Evolutionary conservation across 1,140 invertebrate species (phyloP), one percentile per base, ranked within the genome.

Genomic region (Tenebrio molitor): DNA sequence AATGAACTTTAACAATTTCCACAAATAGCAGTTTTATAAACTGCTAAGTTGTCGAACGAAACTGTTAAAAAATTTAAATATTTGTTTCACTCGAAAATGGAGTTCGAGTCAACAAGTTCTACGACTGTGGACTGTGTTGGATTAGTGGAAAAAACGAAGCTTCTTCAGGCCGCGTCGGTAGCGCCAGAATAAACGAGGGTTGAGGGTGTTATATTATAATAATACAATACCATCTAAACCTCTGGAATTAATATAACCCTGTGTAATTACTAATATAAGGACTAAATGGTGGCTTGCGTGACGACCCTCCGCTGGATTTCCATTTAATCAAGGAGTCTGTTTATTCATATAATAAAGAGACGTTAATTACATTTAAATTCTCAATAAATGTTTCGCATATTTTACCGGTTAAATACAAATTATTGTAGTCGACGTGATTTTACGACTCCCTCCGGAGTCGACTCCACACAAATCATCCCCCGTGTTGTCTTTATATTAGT

Each of bases 321-420:
- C 74, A 75, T 75, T 75, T 75, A 75, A 75, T 75, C 71, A 69
- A 73, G 42, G 53, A 73, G 42, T 67, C 64, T 74, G 68, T 74
- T 74, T 71, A 71, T 70, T 74, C 68, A 67, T 71, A 74, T 73
- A 69, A 69, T 73, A 73, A 73, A 69, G 72, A 69, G 65, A 65
- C 70, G 50, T 69, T 73, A 69, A 73, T 73, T 69, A 73, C 72
- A 69, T 73, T 73, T 69, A 53, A 71, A 71, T 71, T 71, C 41
- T 71, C 69, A 41, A 34, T 70, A 70, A 70, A 70, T 70, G 68
- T 62, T 69, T 58, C 46, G 68, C 53, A 63, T 39, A 62, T 70
- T 62, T 70, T 70, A 70, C 41, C 16, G 23, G 41, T 53, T 69
- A 14, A 58, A 58, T 29, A 21, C 50, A 25, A 58, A 58, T 58